Percentiles rank a stretch among this genome's conserved stretches.
Evolutionary conservation across 2,888 invertebrate genomes (phyloP).

Genomic region (Ceriagrion tenellum): DNA sequence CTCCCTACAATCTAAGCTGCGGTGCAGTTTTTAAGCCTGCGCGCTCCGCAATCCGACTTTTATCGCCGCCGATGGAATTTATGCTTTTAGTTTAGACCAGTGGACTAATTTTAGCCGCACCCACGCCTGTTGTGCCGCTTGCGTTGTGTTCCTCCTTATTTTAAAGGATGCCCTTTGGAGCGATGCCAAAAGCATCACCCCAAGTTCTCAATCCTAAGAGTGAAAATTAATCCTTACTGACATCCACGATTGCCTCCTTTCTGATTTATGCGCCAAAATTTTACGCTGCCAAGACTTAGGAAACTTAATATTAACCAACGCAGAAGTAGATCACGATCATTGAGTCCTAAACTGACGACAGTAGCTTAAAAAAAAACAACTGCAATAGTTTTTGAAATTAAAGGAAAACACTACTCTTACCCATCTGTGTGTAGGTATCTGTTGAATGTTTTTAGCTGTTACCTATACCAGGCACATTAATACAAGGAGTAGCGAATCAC

Average conservation of each 20-base stretch:
- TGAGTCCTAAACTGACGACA: too few species aligned
- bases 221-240: constrained; percentile 5
- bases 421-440: too few species aligned
- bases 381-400: too few species aligned
- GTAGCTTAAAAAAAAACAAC: too few species aligned
- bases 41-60: not conserved
- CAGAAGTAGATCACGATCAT: not conserved
- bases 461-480: too few species aligned
- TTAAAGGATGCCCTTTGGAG: constrained; percentile 18
- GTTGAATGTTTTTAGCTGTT: too few species aligned
- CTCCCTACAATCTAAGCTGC: not conserved
- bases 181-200: constrained; percentile 6
- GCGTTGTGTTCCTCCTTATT: constrained; percentile 31
- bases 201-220: not conserved
- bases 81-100: not conserved
- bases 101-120: not conserved
- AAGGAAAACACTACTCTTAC: too few species aligned
- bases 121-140: constrained; percentile 20
- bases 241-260: not conserved
- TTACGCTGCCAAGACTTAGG: not conserved
- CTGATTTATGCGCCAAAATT: not conserved
- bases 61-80: not conserved
- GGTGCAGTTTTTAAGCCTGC: not conserved
- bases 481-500: too few species aligned
- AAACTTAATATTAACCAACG: not conserved